Evolutionary conservation across 2,888 invertebrate species (phyloP).

Genomic region (Strigamia transsilvanica): DNA sequence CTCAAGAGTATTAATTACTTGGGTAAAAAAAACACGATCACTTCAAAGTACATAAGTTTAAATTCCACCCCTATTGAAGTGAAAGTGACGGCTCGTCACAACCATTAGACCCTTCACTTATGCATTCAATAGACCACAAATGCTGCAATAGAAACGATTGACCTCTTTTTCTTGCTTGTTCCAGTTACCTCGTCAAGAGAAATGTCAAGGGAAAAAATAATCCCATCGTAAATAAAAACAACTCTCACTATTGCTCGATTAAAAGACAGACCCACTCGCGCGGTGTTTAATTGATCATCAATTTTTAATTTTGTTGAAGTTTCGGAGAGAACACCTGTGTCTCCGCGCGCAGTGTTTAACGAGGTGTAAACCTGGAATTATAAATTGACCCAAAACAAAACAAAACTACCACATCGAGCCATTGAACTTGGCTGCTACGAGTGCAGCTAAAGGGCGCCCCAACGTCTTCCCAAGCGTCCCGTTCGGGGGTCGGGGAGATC

Average conservation of each 20-base stretch:
- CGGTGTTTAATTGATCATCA: background rate
- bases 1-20: constrained; percentile 16
- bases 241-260: constrained; percentile 1
- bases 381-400: constrained; percentile 34
- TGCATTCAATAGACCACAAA: constrained; percentile 15
- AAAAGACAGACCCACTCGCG: background rate
- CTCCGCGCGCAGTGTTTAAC: background rate
- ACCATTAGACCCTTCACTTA: constrained; percentile 23
- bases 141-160: background rate
- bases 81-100: constrained; percentile 33
- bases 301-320: background rate
- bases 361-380: constrained; percentile 21
- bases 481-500: constrained; percentile 37
- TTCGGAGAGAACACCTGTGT: background rate
- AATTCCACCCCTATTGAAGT: constrained; percentile 12
- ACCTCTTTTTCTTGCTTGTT: constrained; percentile 7
- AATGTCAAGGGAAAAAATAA: background rate
- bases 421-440: constrained; percentile 21
- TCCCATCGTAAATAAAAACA: constrained; percentile 11
- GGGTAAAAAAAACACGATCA: background rate
- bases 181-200: background rate
- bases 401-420: constrained; percentile 5
- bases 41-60: constrained; percentile 14
- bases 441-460: constrained; percentile 42
- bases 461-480: constrained; percentile 43